Base-by-base conservation (phyloP, 2,888 invertebrate species). In the Salpingus planirostris region DNA sequence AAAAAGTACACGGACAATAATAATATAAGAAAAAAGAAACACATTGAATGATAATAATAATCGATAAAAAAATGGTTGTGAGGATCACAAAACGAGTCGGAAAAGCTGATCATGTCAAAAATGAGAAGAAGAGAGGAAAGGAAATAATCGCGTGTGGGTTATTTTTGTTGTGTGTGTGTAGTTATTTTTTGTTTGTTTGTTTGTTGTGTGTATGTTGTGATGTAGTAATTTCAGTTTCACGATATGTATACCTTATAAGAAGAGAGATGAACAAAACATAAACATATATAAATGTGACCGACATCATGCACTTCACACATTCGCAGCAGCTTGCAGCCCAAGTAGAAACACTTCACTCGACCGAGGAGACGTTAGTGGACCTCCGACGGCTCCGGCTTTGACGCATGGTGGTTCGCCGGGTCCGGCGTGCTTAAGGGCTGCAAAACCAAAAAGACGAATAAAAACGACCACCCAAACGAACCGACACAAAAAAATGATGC, bases 371-470 rank as follows among this genome's bases (percentile, higher is more conserved):
- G 66, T 68, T 76, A 84, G 76, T 84, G 83, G 67, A 83, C 83
- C 74, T 86, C 85, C 59, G 84, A 82, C 64, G 81, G 78, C 71
- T 85, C 85, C 65, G 80, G 78, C 69, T 84, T 83, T 66, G 70
- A 65, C 60, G 81, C 68, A 70, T 81, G 80, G 69, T 84, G 86
- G 69, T 83, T 85, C 64, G 81, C 80, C 68, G 82, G 80, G 69
- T 85, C 85, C 63, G 82, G 78, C 62, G 82, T 80, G 74, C 78
- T 84, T 70, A 83, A 77, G 60, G 85, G 84, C 80, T 83, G 74
- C 23, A 70, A 71, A 23, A 31, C 11, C 46, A 42, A 58, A 49
- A 45, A 35, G 7, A 33, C 14, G n/a, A n/a, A n/a, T 11, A 24
- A 7, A 15, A 29, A 14, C 15, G 11, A 6, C 21, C 11, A 3